Evolutionary conservation across 2,888 invertebrate species (phyloP), one percentile per base, ranked within the genome.

Genomic region (Ferrisia virgata): DNA sequence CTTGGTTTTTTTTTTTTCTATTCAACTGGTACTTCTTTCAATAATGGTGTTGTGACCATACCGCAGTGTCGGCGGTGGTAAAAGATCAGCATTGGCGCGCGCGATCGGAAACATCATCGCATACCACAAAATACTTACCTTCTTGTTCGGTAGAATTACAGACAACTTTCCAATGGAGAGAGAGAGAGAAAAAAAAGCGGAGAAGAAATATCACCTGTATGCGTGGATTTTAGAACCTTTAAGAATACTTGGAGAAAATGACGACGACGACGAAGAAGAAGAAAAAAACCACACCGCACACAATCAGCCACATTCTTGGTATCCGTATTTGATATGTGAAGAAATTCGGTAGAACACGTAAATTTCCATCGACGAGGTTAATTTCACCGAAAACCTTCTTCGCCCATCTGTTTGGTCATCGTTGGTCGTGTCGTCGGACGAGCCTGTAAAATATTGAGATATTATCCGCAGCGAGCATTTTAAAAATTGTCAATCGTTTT

Each of bases 301-400:
- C 64, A 64, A 64, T 64, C 64, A 15, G 11, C 64, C 64, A 28
- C 64, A 64, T 64, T 64, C 64, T 64, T 64, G 15, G 28, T 64
- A 64, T 64, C 28, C 64, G 64, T 64, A 64, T 64, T n/a, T n/a
- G n/a, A n/a, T n/a, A n/a, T n/a, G n/a, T n/a, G 28, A 64, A 64
- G 64, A 64, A 64, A 64, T 64, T 64, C 64, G 64, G 64, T 64
- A 64, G 64, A 64, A 64, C 64, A 64, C 64, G 64, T 64, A 64
- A 64, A 64, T 64, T 64, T 64, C 28, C 64, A 28, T 64, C 28
- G 22, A 53, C 53, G 9, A 53, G 53, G 53, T 64, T 28, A 64
- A 64, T 64, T 64, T 64, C 64, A 36, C 72, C 72, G 18, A 76
- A 76, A 33, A 25, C 72, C 36, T n/a, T 33, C 72, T n/a, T n/a